Evolutionary conservation across 2,888 invertebrate genomes (phyloP).

Genomic region (Epicampocera succincta): DNA sequence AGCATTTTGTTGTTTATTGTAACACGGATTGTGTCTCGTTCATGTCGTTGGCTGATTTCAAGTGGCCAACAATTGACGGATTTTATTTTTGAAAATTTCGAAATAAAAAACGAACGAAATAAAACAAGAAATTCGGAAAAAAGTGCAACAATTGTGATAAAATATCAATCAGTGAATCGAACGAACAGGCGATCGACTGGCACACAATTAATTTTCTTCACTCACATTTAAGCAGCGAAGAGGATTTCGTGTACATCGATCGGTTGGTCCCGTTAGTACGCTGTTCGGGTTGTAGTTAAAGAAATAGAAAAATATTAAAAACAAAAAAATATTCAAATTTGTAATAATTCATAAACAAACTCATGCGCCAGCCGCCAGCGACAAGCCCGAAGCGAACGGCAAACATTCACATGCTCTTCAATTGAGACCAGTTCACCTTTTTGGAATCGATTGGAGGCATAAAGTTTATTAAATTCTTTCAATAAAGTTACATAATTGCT

Average conservation of each 20-base stretch:
- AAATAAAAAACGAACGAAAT: conserved; percentile 42
- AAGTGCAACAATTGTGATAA: conserved; percentile 65
- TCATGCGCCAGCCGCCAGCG: background rate
- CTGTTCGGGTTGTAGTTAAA: conserved; percentile 50
- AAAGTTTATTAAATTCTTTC: conserved; percentile 31
- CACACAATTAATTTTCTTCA: conserved; percentile 67
- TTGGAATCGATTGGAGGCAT: conserved; percentile 58
- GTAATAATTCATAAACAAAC: conserved; percentile 62
- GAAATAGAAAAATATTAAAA: conserved; percentile 38
- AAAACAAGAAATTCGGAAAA: conserved; percentile 25
- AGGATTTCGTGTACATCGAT: conserved; percentile 61
- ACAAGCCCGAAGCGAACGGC: conserved; percentile 41
- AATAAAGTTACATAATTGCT: conserved; percentile 62
- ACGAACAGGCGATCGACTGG: conserved; percentile 65
- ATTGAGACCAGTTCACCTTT: conserved; percentile 26
- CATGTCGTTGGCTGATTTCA: conserved; percentile 56
- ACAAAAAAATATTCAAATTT: conserved; percentile 50
- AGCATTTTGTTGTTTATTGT: conserved; percentile 66
- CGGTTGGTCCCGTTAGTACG: conserved; percentile 55
- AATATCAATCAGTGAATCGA: conserved; percentile 69
- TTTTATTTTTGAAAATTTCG: conserved; percentile 53
- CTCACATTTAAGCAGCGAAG: conserved; percentile 61
- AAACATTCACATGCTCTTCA: conserved; percentile 7
- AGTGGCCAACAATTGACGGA: conserved; percentile 62
- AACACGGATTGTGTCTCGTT: conserved; percentile 66